Conservation (phyloP, 1,140 invertebrate species). For the Watersipora subatra region DNA sequence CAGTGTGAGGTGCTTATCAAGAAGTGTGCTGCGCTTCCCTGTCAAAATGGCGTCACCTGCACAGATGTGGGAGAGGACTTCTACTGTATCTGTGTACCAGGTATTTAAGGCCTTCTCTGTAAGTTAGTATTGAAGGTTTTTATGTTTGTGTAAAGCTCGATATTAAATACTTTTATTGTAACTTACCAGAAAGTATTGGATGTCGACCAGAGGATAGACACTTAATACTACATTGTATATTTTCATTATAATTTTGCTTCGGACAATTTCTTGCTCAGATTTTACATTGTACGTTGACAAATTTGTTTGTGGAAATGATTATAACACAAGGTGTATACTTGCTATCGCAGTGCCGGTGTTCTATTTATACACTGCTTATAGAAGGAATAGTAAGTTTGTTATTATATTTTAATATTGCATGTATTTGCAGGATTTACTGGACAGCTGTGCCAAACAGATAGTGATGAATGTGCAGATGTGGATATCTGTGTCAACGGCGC, state of each 20-base stretch:
- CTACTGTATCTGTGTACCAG: not conserved
- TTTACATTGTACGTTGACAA: not conserved
- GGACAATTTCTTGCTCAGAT: not conserved
- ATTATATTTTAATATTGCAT: not conserved
- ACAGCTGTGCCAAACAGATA: not conserved
- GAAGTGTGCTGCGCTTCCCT: not conserved
- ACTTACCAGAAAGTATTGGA: not conserved
- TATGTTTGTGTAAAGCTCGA: not conserved
- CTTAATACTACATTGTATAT: not conserved
- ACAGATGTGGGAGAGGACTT: not conserved
- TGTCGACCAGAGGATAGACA: not conserved
- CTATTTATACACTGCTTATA: not conserved
- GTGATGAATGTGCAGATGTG: not conserved
- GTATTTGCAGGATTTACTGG: not conserved
- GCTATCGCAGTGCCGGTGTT: no score
- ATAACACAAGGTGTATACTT: not conserved
- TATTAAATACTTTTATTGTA: not conserved
- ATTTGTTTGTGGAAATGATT: not conserved
- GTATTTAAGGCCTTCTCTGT: not conserved
- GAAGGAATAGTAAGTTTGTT: not conserved
- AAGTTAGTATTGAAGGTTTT: not conserved
- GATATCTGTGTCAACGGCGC: not conserved
- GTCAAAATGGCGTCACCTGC: not conserved
- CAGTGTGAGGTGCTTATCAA: not conserved
- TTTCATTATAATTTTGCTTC: not conserved